Base-by-base conservation (phyloP, 2,888 invertebrate genomes). In the Ptychoptera contaminata region DNA sequence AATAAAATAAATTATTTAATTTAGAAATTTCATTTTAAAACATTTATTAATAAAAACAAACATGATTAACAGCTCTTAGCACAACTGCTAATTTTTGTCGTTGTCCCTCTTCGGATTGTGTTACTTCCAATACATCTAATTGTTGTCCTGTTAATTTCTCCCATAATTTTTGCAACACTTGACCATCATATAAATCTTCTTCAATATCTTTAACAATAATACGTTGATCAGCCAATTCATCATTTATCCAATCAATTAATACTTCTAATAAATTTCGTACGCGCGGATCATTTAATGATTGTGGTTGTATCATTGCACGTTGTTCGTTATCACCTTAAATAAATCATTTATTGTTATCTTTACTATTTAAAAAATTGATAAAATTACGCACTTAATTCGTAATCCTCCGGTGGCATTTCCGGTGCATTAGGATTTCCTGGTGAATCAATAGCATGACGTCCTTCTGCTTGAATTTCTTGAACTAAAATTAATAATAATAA, bases 181-280 rank as follows among this genome's bases (percentile, higher is more conserved):
- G 96, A 0, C 97, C 97, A 71, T 98, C 97, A 65, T 93, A 98
- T 51, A 98, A 72, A 69, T 98, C 97, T 65, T 97, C 94, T 52
- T 88, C 88, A 40, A 98, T 79, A 55, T 92, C 82, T 65, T 96
- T 90, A 0, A 98, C 96, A 56, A 98, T 94, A 50, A 98, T 98
- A 57, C 98, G 74, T 56, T 97, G 91, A 51, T 84, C 78, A 0
- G 96, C 94, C 44, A 99, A 69, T 64, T 94, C 97, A 69, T 97
- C 94, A 65, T 98, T 98, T 45, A 99, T 87, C 98, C 98, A 98
- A 55, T 96, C 93, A 54, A 94, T 83, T 41, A 99, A 69, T 35
- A 94, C 82, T 54, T 76, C 75, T 43, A 88, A 80, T 34, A 96
- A 71, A 55, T 91, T 87, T 49, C 77, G 76, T 1, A 96, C 75